Evolutionary conservation across 2,888 invertebrate species (phyloP).

Genomic region (Tetranychus truncatus): DNA sequence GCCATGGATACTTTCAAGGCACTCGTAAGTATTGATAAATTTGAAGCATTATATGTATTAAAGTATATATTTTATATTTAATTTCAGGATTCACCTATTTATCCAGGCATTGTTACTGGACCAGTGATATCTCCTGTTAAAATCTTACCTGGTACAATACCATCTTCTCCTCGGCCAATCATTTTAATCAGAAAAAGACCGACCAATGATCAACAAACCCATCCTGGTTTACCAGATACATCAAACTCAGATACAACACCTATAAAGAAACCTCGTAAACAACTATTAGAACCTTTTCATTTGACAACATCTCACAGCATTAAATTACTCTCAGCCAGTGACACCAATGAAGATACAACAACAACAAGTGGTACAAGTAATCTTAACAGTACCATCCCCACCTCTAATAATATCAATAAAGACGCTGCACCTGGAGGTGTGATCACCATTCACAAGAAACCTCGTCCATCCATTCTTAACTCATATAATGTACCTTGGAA

Average conservation of each 20-base stretch:
- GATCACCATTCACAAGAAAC: slow-evolving; percentile 22
- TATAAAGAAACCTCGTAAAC: slow-evolving; percentile 77
- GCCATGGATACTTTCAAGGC: no score
- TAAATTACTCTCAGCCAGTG: not conserved
- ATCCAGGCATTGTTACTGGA: not conserved
- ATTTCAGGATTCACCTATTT: not conserved
- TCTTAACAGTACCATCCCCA: not conserved
- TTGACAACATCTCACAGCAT: slow-evolving; percentile 16
- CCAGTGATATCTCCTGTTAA: slow-evolving; percentile 11
- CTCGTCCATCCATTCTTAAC: slow-evolving; percentile 36
- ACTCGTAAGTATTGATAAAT: no score
- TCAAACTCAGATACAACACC: slow-evolving; percentile 43
- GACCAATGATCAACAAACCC: not conserved
- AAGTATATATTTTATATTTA: not conserved
- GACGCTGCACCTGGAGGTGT: slow-evolving; percentile 9
- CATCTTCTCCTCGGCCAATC: slow-evolving; percentile 20
- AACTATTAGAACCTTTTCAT: slow-evolving; percentile 49
- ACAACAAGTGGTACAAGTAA: not conserved
- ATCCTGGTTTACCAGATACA: not conserved
- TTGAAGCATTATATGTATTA: no score
- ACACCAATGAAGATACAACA: not conserved
- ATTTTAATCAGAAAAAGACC: slow-evolving; percentile 20
- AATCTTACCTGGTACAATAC: slow-evolving; percentile 7
- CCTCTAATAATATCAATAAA: not conserved
- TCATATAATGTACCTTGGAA: slow-evolving; percentile 51